These are phyloP conservation scores for Mamestra configurata DNA, from an alignment of 1,140 invertebrate species.

Conservation along the genomic window DNA sequence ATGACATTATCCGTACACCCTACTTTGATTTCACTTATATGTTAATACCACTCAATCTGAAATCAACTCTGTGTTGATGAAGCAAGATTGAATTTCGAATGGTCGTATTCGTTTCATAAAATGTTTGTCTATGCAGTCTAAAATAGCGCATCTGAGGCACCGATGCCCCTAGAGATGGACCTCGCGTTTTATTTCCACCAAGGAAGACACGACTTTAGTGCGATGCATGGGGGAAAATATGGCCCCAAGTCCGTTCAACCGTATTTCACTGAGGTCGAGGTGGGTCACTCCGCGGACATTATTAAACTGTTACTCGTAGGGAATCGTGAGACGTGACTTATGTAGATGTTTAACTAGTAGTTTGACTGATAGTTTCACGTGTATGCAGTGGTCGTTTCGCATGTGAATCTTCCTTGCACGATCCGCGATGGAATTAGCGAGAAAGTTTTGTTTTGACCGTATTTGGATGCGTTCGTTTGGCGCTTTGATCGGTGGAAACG, in stretches of 20 bases:
- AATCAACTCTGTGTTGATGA: slow-evolving; percentile 21
- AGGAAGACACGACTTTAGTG: slow-evolving; percentile 85
- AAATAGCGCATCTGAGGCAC: slow-evolving; percentile 85
- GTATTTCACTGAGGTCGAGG: slow-evolving; percentile 83
- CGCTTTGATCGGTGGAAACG: not conserved
- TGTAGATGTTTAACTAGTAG: slow-evolving; percentile 85
- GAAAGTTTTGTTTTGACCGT: slow-evolving; percentile 76
- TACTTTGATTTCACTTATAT: slow-evolving; percentile 68
- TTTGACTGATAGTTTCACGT: slow-evolving; percentile 86
- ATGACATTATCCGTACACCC: slow-evolving; percentile 83
- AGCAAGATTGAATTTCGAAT: slow-evolving; percentile 52
- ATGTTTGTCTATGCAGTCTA: slow-evolving; percentile 58
- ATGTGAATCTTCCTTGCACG: slow-evolving; percentile 82
- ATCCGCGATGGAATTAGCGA: slow-evolving; percentile 80
- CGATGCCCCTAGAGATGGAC: slow-evolving; percentile 86
- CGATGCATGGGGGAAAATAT: slow-evolving; percentile 86
- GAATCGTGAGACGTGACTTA: slow-evolving; percentile 86
- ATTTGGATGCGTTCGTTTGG: slow-evolving; percentile 55
- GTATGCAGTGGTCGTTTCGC: slow-evolving; percentile 82
- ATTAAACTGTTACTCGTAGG: slow-evolving; percentile 85
- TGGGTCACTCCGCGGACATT: slow-evolving; percentile 83
- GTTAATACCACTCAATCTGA: slow-evolving; percentile 48
- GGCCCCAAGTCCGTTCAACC: slow-evolving; percentile 81
- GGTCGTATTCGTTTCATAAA: slow-evolving; percentile 45
- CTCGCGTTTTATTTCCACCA: slow-evolving; percentile 86